Evolutionary conservation across 2,888 invertebrate species (phyloP).

Genomic region (Ommatoiulus sabulosus): DNA sequence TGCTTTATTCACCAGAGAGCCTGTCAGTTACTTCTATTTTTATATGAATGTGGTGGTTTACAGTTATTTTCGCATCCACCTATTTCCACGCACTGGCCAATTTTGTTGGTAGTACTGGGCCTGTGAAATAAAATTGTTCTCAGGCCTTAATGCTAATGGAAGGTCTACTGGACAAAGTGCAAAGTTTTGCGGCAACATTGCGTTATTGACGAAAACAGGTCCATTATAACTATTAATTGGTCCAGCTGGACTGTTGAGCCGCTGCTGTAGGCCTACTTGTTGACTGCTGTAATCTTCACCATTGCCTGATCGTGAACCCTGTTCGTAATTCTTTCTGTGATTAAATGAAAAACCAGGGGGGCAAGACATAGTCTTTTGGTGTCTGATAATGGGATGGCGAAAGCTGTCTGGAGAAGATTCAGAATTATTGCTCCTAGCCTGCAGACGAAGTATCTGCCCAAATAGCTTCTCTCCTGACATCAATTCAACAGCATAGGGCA

Average conservation of each 20-base stretch:
- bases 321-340: background rate
- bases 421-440: background rate
- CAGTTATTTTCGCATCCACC: background rate
- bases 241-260: background rate
- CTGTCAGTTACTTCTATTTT: background rate
- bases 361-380: slow-evolving; percentile 18
- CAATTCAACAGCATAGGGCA: slow-evolving; percentile 80
- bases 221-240: background rate
- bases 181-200: background rate
- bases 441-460: background rate
- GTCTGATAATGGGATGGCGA: background rate
- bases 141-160: background rate
- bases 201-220: background rate
- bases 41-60: background rate
- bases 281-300: background rate
- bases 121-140: background rate
- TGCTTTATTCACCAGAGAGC: background rate
- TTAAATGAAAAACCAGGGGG: slow-evolving; percentile 34
- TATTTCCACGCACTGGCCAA: background rate
- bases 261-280: background rate
- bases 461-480: slow-evolving; percentile 72
- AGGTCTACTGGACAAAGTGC: background rate
- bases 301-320: background rate
- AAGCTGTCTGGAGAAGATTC: background rate
- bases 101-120: background rate